These are phyloP conservation scores for Drosophila kurseongensis DNA, from an alignment of 1,140 invertebrate genomes.

Conservation along the genomic window DNA sequence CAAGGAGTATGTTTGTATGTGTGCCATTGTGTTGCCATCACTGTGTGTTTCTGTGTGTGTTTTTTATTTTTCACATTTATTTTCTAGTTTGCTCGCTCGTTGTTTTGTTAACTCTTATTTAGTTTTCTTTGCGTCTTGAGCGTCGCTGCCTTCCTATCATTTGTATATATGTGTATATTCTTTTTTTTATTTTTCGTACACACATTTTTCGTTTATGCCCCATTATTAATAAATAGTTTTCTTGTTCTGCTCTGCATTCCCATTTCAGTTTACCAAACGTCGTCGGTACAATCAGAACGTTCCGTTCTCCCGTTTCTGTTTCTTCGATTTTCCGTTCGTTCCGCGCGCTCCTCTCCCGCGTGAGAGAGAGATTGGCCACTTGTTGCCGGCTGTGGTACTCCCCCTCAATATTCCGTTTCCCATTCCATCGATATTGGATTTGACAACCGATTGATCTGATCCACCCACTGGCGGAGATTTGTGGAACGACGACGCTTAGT, in stretches of 20 bases:
- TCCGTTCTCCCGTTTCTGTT: slow-evolving; percentile 26
- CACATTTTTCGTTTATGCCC: slow-evolving; percentile 53
- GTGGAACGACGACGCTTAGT: not conserved
- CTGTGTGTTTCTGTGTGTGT: slow-evolving; percentile 42
- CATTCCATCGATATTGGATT: slow-evolving; percentile 5
- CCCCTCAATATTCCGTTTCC: not conserved
- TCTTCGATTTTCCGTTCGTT: slow-evolving; percentile 29
- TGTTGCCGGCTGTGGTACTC: slow-evolving; percentile 27
- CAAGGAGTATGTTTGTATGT: slow-evolving; percentile 23
- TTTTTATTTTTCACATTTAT: slow-evolving; percentile 58
- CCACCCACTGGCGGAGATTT: slow-evolving; percentile 8
- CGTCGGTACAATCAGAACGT: slow-evolving; percentile 38
- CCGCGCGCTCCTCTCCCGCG: slow-evolving; percentile 14
- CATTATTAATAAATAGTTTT: slow-evolving; percentile 83
- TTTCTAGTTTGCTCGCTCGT: slow-evolving; percentile 66
- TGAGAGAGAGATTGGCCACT: slow-evolving; percentile 21
- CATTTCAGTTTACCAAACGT: slow-evolving; percentile 69
- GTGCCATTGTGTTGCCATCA: slow-evolving; percentile 49
- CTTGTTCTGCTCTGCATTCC: slow-evolving; percentile 75
- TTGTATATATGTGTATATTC: slow-evolving; percentile 7
- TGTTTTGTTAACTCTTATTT: slow-evolving; percentile 61
- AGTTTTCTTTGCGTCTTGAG: slow-evolving; percentile 55
- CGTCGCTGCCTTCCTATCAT: slow-evolving; percentile 25
- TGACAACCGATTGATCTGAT: slow-evolving; percentile 20
- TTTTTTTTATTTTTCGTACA: slow-evolving; percentile 26